Percentiles rank a stretch among this genome's conserved stretches.
These are phyloP conservation scores for Leptopilina drosophilae DNA, from an alignment of 2,888 invertebrate species.

Conservation along the genomic window DNA sequence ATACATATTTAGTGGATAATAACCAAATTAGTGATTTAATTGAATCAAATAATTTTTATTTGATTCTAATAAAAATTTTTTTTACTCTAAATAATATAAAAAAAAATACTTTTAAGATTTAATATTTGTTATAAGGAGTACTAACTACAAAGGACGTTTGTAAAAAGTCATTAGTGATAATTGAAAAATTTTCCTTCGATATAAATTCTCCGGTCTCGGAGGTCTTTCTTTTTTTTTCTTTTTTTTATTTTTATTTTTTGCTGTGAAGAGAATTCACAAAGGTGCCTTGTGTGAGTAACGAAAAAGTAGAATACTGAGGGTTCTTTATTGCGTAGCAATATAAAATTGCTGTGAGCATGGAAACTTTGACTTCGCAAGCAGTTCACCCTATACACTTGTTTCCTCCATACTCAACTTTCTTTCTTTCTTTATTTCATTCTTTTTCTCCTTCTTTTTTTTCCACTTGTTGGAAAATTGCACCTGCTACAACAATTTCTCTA, in stretches of 20 bases:
- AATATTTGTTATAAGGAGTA: background rate
- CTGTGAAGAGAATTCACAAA: conserved; percentile 47
- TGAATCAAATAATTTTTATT: no score
- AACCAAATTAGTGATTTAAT: no score
- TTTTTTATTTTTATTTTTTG: conserved; percentile 39
- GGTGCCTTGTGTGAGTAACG: conserved; percentile 56
- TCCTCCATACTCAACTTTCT: conserved; percentile 36
- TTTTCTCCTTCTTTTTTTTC: conserved; percentile 44
- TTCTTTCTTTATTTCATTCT: background rate
- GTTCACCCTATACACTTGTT: conserved; percentile 48
- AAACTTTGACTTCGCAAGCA: conserved; percentile 55
- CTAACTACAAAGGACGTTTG: conserved; percentile 14
- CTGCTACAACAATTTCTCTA: conserved; percentile 32
- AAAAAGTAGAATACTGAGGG: conserved; percentile 57
- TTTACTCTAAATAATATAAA: background rate
- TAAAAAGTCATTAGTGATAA: conserved; percentile 42
- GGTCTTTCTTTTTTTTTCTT: no score
- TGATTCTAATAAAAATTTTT: no score
- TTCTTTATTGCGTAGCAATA: conserved; percentile 59
- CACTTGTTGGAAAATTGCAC: conserved; percentile 44
- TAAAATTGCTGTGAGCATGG: conserved; percentile 52
- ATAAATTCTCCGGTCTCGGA: conserved; percentile 40
- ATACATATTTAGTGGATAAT: no score
- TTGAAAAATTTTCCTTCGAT: conserved; percentile 48
- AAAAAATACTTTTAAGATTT: background rate